Evolutionary conservation across 2,888 invertebrate species (phyloP).

Genomic region (Orchestes rusci): DNA sequence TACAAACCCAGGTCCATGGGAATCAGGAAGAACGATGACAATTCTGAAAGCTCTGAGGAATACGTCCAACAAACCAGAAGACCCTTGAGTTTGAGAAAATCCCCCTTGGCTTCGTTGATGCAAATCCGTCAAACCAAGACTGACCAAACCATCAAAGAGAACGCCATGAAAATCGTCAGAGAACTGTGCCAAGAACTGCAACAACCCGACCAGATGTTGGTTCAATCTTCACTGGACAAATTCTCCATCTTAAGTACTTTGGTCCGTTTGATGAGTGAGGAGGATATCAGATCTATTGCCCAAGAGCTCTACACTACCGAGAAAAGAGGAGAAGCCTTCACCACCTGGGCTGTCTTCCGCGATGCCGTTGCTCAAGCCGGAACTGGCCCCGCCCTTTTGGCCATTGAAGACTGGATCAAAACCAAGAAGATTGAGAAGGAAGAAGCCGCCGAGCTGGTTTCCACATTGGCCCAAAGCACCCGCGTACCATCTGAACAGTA

Average conservation of each 20-base stretch:
- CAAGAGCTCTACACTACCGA: conserved; percentile 46
- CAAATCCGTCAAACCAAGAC: conserved; percentile 45
- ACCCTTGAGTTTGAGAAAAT: too few relatives aligned
- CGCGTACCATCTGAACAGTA: conserved; percentile 58
- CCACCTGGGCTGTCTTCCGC: conserved; percentile 56
- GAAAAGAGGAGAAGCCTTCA: conserved; percentile 35
- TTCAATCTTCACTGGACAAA: conserved; percentile 54
- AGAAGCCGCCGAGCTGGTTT: conserved; percentile 58
- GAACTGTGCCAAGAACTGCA: conserved; percentile 56
- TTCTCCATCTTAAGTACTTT: conserved; percentile 54
- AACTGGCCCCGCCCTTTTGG: conserved; percentile 58
- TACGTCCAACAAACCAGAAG: conserved; percentile 33
- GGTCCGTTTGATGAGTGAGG: conserved; percentile 53
- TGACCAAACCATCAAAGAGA: conserved; percentile 35
- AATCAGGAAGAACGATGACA: too few relatives aligned
- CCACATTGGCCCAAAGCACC: conserved; percentile 48
- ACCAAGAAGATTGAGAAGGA: conserved; percentile 45
- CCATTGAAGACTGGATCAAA: conserved; percentile 54
- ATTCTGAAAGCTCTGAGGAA: conserved; percentile 28
- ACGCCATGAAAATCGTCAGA: too few relatives aligned
- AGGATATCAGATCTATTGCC: conserved; percentile 52
- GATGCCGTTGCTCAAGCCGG: conserved; percentile 62
- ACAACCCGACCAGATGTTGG: conserved; percentile 51
- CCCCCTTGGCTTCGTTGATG: too few relatives aligned
- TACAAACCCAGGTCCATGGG: too few relatives aligned